These are phyloP conservation scores for Caenorhabditis zanzibari DNA, from an alignment of 2,888 invertebrate species.

Conservation along the genomic window DNA sequence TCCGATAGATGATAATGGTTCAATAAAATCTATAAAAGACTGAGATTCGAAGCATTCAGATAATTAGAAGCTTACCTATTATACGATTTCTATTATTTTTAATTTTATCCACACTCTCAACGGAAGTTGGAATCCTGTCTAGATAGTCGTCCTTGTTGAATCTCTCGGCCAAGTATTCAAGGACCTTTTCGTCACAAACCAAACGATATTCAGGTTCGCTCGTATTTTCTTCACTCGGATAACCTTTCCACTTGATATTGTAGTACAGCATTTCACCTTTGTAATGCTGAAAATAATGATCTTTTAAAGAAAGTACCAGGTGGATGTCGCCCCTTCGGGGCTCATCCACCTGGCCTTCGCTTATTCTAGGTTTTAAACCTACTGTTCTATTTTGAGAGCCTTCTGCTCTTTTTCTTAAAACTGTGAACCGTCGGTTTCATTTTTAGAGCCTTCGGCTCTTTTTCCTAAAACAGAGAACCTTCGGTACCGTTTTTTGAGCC, in stretches of 20 bases:
- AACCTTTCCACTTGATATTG: slow-evolving; percentile 21
- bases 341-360: no score
- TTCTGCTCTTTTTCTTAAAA: no score
- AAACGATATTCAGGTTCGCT: slow-evolving; percentile 29
- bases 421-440: no score
- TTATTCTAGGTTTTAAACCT: no score
- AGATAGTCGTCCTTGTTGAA: background rate
- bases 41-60: no score
- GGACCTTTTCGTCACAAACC: slow-evolving; percentile 19
- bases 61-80: slow-evolving; percentile 5
- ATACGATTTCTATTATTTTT: background rate
- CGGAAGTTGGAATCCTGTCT: background rate
- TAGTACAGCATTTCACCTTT: slow-evolving; percentile 1
- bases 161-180: background rate
- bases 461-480: no score
- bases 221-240: background rate
- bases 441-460: no score
- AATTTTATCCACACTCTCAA: background rate
- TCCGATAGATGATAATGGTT: slow-evolving; percentile 8
- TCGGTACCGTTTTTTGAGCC: no score
- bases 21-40: slow-evolving; percentile 15
- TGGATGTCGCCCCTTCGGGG: no score
- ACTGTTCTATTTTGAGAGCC: no score
- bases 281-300: slow-evolving; percentile 17
- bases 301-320: no score